Base-by-base conservation (phyloP, 1,140 invertebrate genomes). In the Drosophila albomicans region DNA sequence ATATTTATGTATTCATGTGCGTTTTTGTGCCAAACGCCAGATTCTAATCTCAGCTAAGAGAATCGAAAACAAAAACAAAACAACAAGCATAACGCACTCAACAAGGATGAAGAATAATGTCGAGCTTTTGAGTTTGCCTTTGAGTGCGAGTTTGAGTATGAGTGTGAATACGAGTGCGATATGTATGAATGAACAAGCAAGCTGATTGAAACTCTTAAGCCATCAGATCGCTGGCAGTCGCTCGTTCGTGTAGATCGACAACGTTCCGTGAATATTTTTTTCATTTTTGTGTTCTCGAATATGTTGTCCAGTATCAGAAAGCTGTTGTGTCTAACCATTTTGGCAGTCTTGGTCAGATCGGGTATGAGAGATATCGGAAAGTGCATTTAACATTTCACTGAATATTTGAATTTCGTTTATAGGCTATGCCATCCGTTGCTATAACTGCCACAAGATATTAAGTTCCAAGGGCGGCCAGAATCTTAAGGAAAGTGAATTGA, bases 401-500 rank as follows among this genome's bases (percentile, higher is more conserved):
- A 57, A 43, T 43, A 35, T 2, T 0, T 5, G 8, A 11, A 6
- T 52, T 15, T 1, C 28, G n/a, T n/a, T 63, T 54, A 1, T 49
- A 88, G 84, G 85, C 32, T 88, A 89, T 59, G 91, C 91, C 69
- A 69, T 92, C 35, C 79, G 86, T 20, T 92, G 91, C 75, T 92
- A 91, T 70, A 70, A 79, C 15, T 92, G 91, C 46, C 87, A 92
- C 1, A 92, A 91, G 32, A 7, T 1, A 0, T 76, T 1, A 5
- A 70, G 58, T 5, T 15, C 75, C 30, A 81, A 91, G 43, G 91
- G 91, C 32, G 91, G 91, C 41, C 67, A 69, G 67, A 71, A 91
- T 8, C 84, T 92, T 20, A 15, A 15, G 15, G 84, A 92, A 64
- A 49, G 69, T 13, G 78, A 86, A 5, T 63, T 92, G 7, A 28